A percentile compares a stretch with the other conserved stretches of the same genome.
These are phyloP conservation scores for Silurus lanzhouensis DNA, from an alignment of 2,797 vertebrate species.

Conservation along the genomic window DNA sequence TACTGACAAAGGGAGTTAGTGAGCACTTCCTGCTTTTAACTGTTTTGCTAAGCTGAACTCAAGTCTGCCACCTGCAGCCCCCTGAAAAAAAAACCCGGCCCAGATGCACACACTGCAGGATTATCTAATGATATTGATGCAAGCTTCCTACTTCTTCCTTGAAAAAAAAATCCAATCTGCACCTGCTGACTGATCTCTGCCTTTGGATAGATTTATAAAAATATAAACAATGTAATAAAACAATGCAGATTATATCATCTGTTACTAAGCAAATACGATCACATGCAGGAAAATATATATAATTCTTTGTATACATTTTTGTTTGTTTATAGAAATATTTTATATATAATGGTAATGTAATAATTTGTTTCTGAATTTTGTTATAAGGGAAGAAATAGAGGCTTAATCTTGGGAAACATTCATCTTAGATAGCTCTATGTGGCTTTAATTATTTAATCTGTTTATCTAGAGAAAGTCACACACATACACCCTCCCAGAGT, in stretches of 20 bases:
- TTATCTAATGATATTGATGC: slow-evolving; percentile 7
- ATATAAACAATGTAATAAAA: background rate
- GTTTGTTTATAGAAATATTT: too few relatives aligned
- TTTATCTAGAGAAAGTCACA: slow-evolving; percentile 6
- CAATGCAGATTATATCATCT: background rate
- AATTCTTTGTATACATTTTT: too few relatives aligned
- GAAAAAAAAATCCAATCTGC: background rate
- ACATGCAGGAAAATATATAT: background rate
- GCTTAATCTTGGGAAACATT: too few relatives aligned
- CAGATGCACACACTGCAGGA: slow-evolving; percentile 39
- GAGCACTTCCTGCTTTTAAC: slow-evolving; percentile 25
- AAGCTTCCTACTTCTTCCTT: too few relatives aligned
- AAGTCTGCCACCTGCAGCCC: slow-evolving; percentile 55
- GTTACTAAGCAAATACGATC: background rate
- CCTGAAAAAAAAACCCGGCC: slow-evolving; percentile 44
- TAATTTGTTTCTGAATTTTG: too few relatives aligned
- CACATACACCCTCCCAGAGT: background rate
- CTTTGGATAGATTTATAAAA: background rate
- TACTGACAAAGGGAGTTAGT: slow-evolving; percentile 58
- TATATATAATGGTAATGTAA: too few relatives aligned
- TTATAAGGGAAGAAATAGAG: too few relatives aligned
- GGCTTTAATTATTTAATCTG: slow-evolving; percentile 14
- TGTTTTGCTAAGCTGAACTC: slow-evolving; percentile 38
- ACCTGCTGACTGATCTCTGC: background rate
- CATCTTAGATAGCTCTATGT: background rate